Base-by-base conservation (phyloP, 1,140 invertebrate species). In the Chymomyza costata region DNA sequence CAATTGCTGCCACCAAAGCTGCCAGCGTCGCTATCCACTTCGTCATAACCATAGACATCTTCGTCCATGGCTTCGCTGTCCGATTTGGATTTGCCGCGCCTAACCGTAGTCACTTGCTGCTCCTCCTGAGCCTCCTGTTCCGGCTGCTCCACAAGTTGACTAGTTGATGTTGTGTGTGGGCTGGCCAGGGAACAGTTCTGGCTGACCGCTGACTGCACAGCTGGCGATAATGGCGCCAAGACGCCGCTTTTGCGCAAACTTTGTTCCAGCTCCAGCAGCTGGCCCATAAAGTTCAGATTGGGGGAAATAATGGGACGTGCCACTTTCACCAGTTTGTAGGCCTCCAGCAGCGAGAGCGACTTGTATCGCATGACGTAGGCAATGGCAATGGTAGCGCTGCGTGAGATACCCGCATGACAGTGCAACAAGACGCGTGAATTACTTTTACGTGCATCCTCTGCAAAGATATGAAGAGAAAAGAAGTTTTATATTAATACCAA, bases 221-320 rank as follows among this genome's bases (percentile, higher is more conserved):
- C 14, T 2, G 78, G 60, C 3, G 60, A 52, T 5, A 52, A 39
- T 1, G 84, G 84, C 34, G 59, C 67, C 25, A 86, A 48, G 13
- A 65, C 64, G n/a, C 86, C 88, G 47, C 86, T 87, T 53, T 86
- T 88, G 17, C 88, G 87, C 51, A 93, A 83, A 46, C 87, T 89
- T 67, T 94, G 90, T 82, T 97, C 95, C 68, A 95, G 90, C 76
- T 98, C 95, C 28, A 95, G 87, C 64, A 99, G 88, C 86, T 98
- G 97, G 6, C 93, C 95, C 92, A 99, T 96, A 87, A 99, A 99
- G 84, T 98, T 98, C 37, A 99, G 90, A 87, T 99, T 97, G 0
- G 96, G 96, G 38, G 95, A 97, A 66, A 99, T 97, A 84, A 98
- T 97, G 18, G 92, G 90, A 39, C 97, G 89, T 37, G 92, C 91